Base-by-base conservation (phyloP, 1,140 invertebrate species). In the Daktulosphaira vitifoliae region DNA sequence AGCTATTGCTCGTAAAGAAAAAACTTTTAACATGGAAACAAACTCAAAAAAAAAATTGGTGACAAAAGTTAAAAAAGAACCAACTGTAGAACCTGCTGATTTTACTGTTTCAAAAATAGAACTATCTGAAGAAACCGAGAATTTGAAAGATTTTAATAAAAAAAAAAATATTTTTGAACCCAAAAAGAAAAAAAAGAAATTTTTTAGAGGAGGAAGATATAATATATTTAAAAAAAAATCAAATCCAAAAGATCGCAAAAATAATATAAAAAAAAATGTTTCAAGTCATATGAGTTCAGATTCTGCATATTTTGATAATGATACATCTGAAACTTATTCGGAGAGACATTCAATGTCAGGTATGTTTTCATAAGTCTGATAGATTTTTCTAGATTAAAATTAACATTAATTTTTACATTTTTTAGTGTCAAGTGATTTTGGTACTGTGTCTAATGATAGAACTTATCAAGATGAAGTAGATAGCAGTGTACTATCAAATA, bases 1-100 rank as follows among this genome's bases (percentile, higher is more conserved):
- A 69, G 73, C 73, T 16, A 74, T 74, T 65, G 73, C 73, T 22
- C 67, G 71, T n/a, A 74, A 74, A 66, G 73, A 74, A 68, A 74
- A 73, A 56, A 73, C 73, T 16, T 72, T 74, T 44, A 69, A 68
- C 66, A 68, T 38, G 44, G 66, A 51, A 38, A 16, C 33, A 13
- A 29, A 54, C 11, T 52, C 25, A 29, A 66, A 50, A 15, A 56
- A 64, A 51, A 67, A 20, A 33, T 50, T n/a, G 33, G 51, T 65
- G 1, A 53, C 26, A n/a, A 56, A 29, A 59, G 23, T 38, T 33
- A 65, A 48, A 56, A 53, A 26, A 29, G 65, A 44, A 48, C 53
- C 26, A 25, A 37, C 16, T 11, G 52, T 42, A 33, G 49, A 26
- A 52, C 22, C 52, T 46, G 11, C 20, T 4, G 6, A 25, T 46